phyloP scores from a whole-genome alignment of 1,140 invertebrate genomes.

The Battus philenor region DNA sequence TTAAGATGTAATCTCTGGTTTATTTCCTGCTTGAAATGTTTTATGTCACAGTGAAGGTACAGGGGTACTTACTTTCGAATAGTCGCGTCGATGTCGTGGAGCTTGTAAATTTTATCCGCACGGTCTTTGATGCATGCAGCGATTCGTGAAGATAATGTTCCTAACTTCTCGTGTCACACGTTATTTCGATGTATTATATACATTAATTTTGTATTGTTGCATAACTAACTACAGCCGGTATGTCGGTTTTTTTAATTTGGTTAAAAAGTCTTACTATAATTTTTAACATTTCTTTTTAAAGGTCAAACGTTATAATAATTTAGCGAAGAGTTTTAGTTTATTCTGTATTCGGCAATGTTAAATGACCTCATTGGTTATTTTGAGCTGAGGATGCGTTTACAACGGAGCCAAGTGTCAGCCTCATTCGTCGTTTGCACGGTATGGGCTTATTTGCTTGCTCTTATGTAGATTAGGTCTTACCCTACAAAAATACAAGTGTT shows the following conservation, averaged over 20 bases:
- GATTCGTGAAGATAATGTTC: slow-evolving; percentile 4
- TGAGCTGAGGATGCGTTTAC: too few relatives aligned
- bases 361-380: background rate
- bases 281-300: background rate
- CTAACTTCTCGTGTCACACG: background rate
- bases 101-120: slow-evolving; percentile 12
- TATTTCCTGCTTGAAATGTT: too few relatives aligned
- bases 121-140: background rate
- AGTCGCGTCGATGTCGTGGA: slow-evolving; percentile 8
- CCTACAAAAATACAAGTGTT: too few relatives aligned
- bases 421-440: too few relatives aligned
- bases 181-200: slow-evolving; percentile 1
- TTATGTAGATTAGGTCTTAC: too few relatives aligned
- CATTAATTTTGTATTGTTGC: background rate
- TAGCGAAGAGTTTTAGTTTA: background rate
- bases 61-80: background rate
- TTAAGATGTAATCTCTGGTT: too few relatives aligned
- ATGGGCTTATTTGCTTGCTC: too few relatives aligned
- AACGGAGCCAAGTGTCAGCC: too few relatives aligned
- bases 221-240: background rate
- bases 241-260: background rate
- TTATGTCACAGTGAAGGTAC: slow-evolving; percentile 5
- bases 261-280: background rate
- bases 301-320: background rate
- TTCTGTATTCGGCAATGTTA: background rate